These are phyloP conservation scores for Philotrypesis tridentata DNA, from an alignment of 1,140 invertebrate genomes.

Conservation along the genomic window DNA sequence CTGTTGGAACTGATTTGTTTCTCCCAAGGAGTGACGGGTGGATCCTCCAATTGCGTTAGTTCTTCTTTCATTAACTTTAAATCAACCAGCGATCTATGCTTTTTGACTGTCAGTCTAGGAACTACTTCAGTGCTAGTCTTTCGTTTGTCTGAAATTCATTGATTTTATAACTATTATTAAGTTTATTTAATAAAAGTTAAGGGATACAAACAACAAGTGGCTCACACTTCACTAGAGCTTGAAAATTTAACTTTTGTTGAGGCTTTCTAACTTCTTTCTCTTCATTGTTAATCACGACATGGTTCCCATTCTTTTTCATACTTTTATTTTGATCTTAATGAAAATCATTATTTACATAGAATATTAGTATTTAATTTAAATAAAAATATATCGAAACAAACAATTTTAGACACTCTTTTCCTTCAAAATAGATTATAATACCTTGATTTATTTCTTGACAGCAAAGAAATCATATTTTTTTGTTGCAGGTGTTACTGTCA, in stretches of 20 bases:
- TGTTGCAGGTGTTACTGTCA: too few species aligned
- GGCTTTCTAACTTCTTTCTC: conserved; percentile 15
- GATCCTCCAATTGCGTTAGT: conserved; percentile 66
- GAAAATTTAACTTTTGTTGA: conserved; percentile 47
- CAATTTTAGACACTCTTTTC: too few species aligned
- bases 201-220: background rate
- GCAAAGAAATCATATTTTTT: too few species aligned
- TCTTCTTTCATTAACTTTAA: conserved; percentile 62
- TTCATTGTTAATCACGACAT: conserved; percentile 17
- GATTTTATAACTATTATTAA: background rate
- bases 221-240: conserved; percentile 44
- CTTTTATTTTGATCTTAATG: background rate
- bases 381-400: background rate
- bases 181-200: background rate
- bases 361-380: background rate
- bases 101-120: conserved; percentile 33
- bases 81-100: conserved; percentile 56
- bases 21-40: conserved; percentile 60
- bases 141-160: conserved; percentile 44
- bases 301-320: background rate
- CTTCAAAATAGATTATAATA: background rate
- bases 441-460: background rate
- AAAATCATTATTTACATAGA: background rate
- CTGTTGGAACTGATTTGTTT: conserved; percentile 59
- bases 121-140: conserved; percentile 29